Evolutionary conservation across 1,140 invertebrate genomes (phyloP).

Genomic region (Neodiprion pinetum): DNA sequence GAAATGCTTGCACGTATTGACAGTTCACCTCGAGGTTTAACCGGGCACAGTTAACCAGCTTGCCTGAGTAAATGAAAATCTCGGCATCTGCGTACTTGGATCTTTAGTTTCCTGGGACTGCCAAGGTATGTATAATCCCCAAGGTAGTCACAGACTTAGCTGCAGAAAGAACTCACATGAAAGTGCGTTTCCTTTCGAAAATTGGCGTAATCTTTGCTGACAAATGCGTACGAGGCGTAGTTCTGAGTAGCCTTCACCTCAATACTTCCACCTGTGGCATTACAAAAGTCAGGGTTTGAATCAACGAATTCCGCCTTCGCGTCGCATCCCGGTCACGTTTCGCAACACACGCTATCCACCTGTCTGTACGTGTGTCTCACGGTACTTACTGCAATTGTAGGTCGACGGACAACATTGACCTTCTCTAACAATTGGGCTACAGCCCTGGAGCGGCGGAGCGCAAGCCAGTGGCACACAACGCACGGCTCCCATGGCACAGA

Average conservation of each 20-base stretch:
- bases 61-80: too few species aligned
- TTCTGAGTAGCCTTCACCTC: constrained; percentile 63
- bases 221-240: constrained; percentile 63
- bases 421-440: constrained; percentile 74
- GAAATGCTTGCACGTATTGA: too few species aligned
- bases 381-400: constrained; percentile 77
- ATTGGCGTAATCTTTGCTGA: constrained; percentile 66
- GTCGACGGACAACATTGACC: constrained; percentile 86
- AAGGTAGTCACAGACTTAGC: too few species aligned
- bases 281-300: not conserved
- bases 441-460: constrained; percentile 76
- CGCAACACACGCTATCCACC: not conserved
- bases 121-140: too few species aligned
- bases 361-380: not conserved
- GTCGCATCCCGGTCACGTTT: not conserved
- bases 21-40: too few species aligned
- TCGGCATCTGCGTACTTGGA: too few species aligned
- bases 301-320: too few species aligned
- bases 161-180: constrained; percentile 40
- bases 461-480: constrained; percentile 80
- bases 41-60: too few species aligned
- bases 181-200: constrained; percentile 62
- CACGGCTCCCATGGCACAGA: constrained; percentile 77
- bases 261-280: constrained; percentile 60
- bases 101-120: too few species aligned